A percentile compares a stretch with the other conserved stretches of the same genome.
Conservation (phyloP, 35 echinoderm and acorn worm genomes). For the Lytechinus pictus region DNA sequence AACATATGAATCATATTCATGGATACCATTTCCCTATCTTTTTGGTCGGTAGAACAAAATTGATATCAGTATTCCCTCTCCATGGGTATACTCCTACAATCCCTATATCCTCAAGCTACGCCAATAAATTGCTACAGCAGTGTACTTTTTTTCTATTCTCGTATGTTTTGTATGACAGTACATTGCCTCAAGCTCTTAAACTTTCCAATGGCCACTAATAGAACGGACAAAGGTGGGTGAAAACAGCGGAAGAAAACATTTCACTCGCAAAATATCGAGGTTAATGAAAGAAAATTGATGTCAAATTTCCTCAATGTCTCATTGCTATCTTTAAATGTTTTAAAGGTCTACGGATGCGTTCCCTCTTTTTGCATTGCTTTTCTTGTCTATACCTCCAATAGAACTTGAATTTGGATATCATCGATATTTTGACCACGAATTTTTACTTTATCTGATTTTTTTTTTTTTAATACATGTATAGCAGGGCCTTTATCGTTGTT, state of each 20-base stretch:
- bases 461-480: too few species aligned
- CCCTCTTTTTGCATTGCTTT: neutral
- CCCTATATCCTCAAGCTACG: too few species aligned
- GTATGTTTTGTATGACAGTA: neutral
- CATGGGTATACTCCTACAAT: too few species aligned
- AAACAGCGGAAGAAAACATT: slow-evolving; percentile 12
- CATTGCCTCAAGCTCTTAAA: neutral
- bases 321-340: neutral
- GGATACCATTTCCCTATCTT: too few species aligned
- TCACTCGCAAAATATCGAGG: neutral
- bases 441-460: too few species aligned
- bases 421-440: too few species aligned
- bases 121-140: neutral
- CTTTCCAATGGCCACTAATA: neutral
- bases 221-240: neutral
- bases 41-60: too few species aligned
- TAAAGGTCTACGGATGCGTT: neutral
- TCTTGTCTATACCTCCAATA: neutral
- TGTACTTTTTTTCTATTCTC: neutral
- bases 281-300: slow-evolving; percentile 21
- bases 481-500: too few species aligned
- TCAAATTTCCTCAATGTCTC: neutral
- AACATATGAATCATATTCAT: too few species aligned
- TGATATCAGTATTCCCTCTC: too few species aligned
- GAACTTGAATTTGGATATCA: too few species aligned